A percentile compares a stretch with the other conserved stretches of the same genome.
Conservation (phyloP, 2,113 vertebrate species). For the Hucho hucho region DNA sequence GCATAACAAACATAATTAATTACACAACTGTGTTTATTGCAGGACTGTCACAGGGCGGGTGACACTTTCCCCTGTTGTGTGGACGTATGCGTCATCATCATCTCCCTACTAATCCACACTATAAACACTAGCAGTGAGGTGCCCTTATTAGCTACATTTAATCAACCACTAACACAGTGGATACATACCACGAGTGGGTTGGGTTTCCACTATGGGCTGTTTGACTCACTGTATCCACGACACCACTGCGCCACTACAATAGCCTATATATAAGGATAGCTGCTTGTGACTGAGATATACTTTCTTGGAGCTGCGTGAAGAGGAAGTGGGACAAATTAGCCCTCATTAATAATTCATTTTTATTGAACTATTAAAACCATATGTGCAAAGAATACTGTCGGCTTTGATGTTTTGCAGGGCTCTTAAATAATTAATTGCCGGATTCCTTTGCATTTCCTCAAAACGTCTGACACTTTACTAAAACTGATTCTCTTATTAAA, state of each 20-base stretch:
- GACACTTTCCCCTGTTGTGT: slow-evolving; percentile 26
- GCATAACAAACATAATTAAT: slow-evolving; percentile 51
- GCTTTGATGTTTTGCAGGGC: slow-evolving; percentile 68
- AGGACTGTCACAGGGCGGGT: slow-evolving; percentile 3
- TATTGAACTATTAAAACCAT: slow-evolving; percentile 70
- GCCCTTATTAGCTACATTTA: slow-evolving; percentile 29
- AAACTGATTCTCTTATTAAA: slow-evolving; percentile 48
- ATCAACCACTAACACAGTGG: slow-evolving; percentile 44
- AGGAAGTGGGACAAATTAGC: slow-evolving; percentile 64
- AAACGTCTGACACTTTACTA: slow-evolving; percentile 59
- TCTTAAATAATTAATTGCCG: slow-evolving; percentile 70
- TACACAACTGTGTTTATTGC: slow-evolving; percentile 46
- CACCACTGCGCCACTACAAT: not conserved
- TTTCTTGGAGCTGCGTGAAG: slow-evolving; percentile 42
- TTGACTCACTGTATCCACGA: slow-evolving; percentile 1
- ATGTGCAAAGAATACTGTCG: slow-evolving; percentile 59
- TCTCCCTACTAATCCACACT: slow-evolving; percentile 55
- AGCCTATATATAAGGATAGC: not conserved
- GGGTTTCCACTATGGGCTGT: slow-evolving; percentile 27
- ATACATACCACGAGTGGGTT: slow-evolving; percentile 40
- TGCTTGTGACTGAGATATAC: slow-evolving; percentile 29
- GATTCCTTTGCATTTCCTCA: slow-evolving; percentile 68
- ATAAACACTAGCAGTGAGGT: slow-evolving; percentile 55
- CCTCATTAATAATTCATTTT: slow-evolving; percentile 71
- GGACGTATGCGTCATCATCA: slow-evolving; percentile 20